Evolutionary conservation across 2,797 vertebrate species (phyloP), one percentile per base, ranked within the genome.

Genomic region (Fistularia commersonii): DNA sequence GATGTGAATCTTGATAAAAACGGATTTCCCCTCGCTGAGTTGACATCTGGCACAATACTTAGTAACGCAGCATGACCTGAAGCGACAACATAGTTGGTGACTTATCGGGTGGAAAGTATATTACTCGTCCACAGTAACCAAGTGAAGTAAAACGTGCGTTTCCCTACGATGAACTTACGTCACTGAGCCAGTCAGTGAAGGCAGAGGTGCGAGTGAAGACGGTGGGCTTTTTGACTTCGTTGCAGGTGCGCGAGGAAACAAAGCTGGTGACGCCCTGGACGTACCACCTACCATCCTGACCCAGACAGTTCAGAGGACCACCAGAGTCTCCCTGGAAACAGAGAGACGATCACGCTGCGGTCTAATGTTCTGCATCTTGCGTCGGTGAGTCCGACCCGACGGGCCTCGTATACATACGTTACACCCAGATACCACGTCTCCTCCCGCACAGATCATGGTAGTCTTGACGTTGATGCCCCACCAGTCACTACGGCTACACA

Each of bases 401-500:
- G 23, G 4, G 23, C 23, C 23, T 23, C 4, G 23, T 3, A 6
- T 15, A 87, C 91, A 64, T 64, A 93, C 91, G 0, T 90, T 86
- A 77, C 91, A 93, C 14, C 86, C 90, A 0, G 92, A 84, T 0
- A 69, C 39, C 12, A 10, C 11, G 50, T 88, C 89, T 13, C 93
- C 92, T 1, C 91, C 92, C 0, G 92, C 92, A 1, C 92, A 94
- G 54, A 93, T 63, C 92, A 94, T 93, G 58, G 76, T 89, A 10
- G 0, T 48, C 67, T 74, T 90, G 62, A 90, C 77, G 0, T 6
- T 36, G 38, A 11, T 38, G 23, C 91, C 88, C 92, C 92, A 94
- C 89, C 91, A 93, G 77, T 85, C 83, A 7, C 46, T 72, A 39
- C 34, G 64, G 11, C 83, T 89, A 71, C 93, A 93, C 45, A 88